Conservation (phyloP, 2,888 invertebrate species). For the Drosophila pseudotalamancana region DNA sequence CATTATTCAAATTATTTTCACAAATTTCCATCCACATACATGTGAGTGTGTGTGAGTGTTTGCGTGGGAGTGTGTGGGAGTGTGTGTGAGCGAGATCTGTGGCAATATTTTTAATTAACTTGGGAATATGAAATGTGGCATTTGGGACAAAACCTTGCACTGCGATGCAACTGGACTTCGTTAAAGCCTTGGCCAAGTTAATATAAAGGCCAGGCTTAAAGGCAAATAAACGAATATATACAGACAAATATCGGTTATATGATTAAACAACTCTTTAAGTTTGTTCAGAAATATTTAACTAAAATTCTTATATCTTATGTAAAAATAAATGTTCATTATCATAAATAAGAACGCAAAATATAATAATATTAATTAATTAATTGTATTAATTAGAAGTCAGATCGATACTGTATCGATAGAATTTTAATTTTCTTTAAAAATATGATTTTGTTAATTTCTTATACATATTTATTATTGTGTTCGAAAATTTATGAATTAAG, state of each 20-base stretch:
- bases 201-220: not conserved
- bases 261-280: too few species aligned
- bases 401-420: too few species aligned
- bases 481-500: too few species aligned
- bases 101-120: constrained; percentile 79
- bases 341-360: too few species aligned
- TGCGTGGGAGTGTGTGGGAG: constrained; percentile 9
- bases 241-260: not conserved
- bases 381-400: too few species aligned
- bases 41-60: constrained; percentile 2
- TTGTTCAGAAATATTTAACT: too few species aligned
- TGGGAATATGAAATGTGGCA: constrained; percentile 68
- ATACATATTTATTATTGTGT: too few species aligned
- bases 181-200: not conserved
- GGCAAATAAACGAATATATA: not conserved
- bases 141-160: constrained; percentile 32
- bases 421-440: too few species aligned
- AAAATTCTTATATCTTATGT: too few species aligned
- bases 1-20: constrained; percentile 83
- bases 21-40: constrained; percentile 49
- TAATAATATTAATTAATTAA: too few species aligned
- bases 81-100: constrained; percentile 30
- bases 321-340: too few species aligned
- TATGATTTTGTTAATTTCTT: too few species aligned
- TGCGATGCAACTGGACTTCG: not conserved